These are phyloP conservation scores for Gavialis gangeticus DNA, from an alignment of 2,113 vertebrate species.

Conservation along the genomic window DNA sequence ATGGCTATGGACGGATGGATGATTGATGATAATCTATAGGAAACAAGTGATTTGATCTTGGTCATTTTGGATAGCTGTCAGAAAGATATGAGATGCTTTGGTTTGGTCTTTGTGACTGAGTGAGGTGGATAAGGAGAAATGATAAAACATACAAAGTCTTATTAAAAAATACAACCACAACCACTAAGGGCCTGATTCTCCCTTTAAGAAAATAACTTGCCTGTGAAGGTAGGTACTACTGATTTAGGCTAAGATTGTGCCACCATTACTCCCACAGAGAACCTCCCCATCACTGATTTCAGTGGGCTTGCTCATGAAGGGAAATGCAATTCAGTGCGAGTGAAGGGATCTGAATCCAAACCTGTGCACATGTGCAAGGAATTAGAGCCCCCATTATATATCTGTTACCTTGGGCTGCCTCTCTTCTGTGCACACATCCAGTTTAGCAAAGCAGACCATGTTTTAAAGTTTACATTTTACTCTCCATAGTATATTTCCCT, in stretches of 20 bases:
- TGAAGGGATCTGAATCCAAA: not conserved
- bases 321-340: not conserved
- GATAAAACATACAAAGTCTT: not conserved
- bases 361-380: not conserved
- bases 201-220: not conserved
- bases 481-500: not conserved
- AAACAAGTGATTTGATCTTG: not conserved
- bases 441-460: rapidly evolving
- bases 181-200: not conserved
- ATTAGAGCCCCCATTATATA: not conserved
- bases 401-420: rapidly evolving
- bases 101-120: not conserved
- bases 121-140: not conserved
- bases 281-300: not conserved
- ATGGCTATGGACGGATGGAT: not conserved
- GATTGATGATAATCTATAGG: not conserved
- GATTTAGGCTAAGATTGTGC: not conserved
- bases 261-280: not conserved
- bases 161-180: not conserved
- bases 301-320: not conserved
- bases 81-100: not conserved
- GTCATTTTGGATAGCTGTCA: not conserved
- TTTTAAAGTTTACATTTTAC: not conserved
- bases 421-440: rapidly evolving
- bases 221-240: not conserved